Evolutionary conservation across 2,113 vertebrate genomes (phyloP).

Genomic region (Thalassarche chlororhynchos): DNA sequence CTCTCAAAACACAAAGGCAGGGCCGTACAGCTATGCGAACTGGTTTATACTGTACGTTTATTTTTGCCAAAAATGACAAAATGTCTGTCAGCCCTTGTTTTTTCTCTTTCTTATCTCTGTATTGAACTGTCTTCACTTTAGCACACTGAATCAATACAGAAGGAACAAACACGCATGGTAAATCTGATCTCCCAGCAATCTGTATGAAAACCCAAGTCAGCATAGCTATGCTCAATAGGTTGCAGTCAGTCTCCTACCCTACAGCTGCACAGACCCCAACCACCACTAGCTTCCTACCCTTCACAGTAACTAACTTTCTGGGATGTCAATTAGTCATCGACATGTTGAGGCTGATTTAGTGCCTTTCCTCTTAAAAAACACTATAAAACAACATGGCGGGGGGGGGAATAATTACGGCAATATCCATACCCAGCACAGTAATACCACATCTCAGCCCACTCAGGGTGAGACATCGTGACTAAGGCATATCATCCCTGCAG

Average conservation of each 20-base stretch:
- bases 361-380: background rate
- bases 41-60: background rate
- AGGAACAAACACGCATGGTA: background rate
- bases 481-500: background rate
- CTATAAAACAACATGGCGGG: background rate
- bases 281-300: background rate
- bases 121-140: background rate
- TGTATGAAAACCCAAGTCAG: background rate
- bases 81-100: background rate
- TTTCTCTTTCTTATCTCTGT: background rate
- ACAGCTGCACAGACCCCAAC: background rate
- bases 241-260: background rate
- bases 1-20: slow-evolving; percentile 15
- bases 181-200: background rate
- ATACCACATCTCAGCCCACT: background rate
- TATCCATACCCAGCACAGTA: background rate
- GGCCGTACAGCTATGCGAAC: background rate
- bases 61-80: slow-evolving; percentile 3
- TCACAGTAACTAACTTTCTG: background rate
- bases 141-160: background rate
- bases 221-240: background rate
- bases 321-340: background rate
- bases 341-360: background rate
- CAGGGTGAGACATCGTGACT: background rate
- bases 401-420: background rate